Base-by-base conservation (phyloP, 2,113 vertebrate genomes). In the Cyanoderma ruficeps region DNA sequence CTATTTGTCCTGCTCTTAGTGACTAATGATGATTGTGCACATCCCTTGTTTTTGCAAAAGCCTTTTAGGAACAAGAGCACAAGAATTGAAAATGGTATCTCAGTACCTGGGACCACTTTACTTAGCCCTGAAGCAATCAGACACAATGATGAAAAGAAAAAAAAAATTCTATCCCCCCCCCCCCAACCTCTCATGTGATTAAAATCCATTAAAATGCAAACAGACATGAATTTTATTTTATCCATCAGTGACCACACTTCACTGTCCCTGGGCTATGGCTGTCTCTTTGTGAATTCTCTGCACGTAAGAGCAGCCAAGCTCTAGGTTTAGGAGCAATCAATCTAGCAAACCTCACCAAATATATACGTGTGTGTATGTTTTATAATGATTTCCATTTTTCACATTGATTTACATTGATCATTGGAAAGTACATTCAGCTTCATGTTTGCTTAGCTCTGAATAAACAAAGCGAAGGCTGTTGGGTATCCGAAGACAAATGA, bases 131-230 rank as follows among this genome's bases (percentile, higher is more conserved):
- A 82, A 92, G 76, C 85, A 80, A 86, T 44, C 24, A 71, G 52
- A 77, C 47, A 25, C 0, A 0, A 78, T n/a, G 30, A 74, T 39
- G 41, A 63, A 31, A 64, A 27, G 15, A 23, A 50, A 50, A 50
- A 27, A 14, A 41, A 41, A 50, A 60, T 33, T 18, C 18, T 49
- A 13, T 64, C 52, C 59, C 5, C 5, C 4, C 10, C 74, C 59
- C 77, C 33, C 42, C 61, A 39, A 89, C 82, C 24, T 74, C 87
- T 92, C 67, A 70, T 74, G 80, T 37, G 91, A 94, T 78, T 95
- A 81, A 74, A 95, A 95, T 72, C 90, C 42, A 97, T 93, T 96
- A 97, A 96, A 97, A 95, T 69, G 87, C 39, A 90, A 82, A 92
- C 53, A 92, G 70, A 59, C 81, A 64, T 90, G 88, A 94, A 94